Evolutionary conservation across 2,888 invertebrate genomes (phyloP).

Genomic region (Brassicogethes aeneus): DNA sequence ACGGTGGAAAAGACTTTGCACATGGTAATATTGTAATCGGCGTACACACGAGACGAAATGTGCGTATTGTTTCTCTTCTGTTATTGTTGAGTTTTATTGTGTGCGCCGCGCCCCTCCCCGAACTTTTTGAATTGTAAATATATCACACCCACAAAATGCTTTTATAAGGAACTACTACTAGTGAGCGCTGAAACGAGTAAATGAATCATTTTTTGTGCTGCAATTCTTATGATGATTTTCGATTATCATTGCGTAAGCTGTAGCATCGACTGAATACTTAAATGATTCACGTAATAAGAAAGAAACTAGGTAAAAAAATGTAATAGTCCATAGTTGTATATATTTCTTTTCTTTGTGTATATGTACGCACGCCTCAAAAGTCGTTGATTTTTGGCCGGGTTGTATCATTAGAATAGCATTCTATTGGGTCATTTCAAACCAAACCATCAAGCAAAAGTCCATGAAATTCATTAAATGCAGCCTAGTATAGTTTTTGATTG

Average conservation of each 20-base stretch:
- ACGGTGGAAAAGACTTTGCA: constrained; percentile 26
- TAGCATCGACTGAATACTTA: constrained; percentile 27
- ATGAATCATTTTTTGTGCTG: constrained; percentile 28
- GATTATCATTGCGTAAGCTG: constrained; percentile 17
- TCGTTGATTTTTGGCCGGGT: constrained; percentile 24
- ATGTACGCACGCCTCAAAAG: constrained; percentile 20
- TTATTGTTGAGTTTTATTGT: too few relatives aligned
- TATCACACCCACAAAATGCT: constrained; percentile 41
- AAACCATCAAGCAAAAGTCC: constrained; percentile 12
- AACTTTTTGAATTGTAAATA: constrained; percentile 39
- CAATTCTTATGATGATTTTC: constrained; percentile 30
- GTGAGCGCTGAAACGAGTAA: constrained; percentile 23
- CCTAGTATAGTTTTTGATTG: too few relatives aligned
- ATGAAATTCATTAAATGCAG: too few relatives aligned
- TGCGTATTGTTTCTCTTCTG: too few relatives aligned
- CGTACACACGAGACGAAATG: too few relatives aligned
- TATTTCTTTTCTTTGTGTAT: constrained; percentile 33
- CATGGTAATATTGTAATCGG: constrained; percentile 30
- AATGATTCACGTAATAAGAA: constrained; percentile 19
- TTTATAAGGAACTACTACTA: constrained; percentile 37
- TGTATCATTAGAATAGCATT: constrained; percentile 43
- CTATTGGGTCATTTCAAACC: constrained; percentile 16
- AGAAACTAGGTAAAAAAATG: not conserved
- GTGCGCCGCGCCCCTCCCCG: too few relatives aligned
- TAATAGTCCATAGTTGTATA: constrained; percentile 34